phyloP scores from a whole-genome alignment of 1,140 invertebrate genomes.

The Akabosia matsudoensis region DNA sequence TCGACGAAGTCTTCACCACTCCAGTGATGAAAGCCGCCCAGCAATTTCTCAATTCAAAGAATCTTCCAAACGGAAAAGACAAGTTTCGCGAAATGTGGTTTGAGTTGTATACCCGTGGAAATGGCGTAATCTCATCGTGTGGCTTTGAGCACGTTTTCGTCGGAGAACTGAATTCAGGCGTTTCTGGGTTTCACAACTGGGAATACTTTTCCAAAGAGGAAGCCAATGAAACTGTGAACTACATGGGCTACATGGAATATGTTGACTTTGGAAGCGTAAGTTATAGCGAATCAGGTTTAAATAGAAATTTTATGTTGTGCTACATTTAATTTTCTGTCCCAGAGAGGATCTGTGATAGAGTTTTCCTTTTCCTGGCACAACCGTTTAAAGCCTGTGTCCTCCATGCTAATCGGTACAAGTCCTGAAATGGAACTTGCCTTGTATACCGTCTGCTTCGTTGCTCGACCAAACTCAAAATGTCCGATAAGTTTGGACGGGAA shows the following conservation, averaged over 20 bases:
- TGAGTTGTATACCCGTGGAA: slow-evolving; percentile 36
- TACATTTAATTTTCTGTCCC: slow-evolving; percentile 54
- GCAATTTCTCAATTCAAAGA: slow-evolving; percentile 52
- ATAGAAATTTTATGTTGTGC: too few relatives aligned
- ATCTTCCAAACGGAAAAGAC: slow-evolving; percentile 38
- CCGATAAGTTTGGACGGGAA: slow-evolving; percentile 68
- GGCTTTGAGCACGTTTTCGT: slow-evolving; percentile 55
- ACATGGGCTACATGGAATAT: slow-evolving; percentile 30
- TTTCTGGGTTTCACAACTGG: slow-evolving; percentile 55
- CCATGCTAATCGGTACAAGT: slow-evolving; percentile 83
- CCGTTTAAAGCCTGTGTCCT: slow-evolving; percentile 70
- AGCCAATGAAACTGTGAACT: slow-evolving; percentile 29
- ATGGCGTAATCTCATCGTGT: slow-evolving; percentile 45
- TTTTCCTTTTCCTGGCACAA: slow-evolving; percentile 70
- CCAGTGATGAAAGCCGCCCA: slow-evolving; percentile 55
- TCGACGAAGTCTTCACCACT: slow-evolving; percentile 56
- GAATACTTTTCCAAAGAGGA: slow-evolving; percentile 52
- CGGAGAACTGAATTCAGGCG: slow-evolving; percentile 50
- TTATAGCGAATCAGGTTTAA: too few relatives aligned
- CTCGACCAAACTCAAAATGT: slow-evolving; percentile 66
- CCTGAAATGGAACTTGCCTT: not conserved
- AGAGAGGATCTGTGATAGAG: slow-evolving; percentile 74
- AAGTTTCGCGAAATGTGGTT: slow-evolving; percentile 47
- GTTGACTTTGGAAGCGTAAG: not conserved
- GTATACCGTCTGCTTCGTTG: slow-evolving; percentile 49